These are phyloP conservation scores for Misgurnus anguillicaudatus DNA, from an alignment of 2,113 vertebrate species.

Conservation along the genomic window DNA sequence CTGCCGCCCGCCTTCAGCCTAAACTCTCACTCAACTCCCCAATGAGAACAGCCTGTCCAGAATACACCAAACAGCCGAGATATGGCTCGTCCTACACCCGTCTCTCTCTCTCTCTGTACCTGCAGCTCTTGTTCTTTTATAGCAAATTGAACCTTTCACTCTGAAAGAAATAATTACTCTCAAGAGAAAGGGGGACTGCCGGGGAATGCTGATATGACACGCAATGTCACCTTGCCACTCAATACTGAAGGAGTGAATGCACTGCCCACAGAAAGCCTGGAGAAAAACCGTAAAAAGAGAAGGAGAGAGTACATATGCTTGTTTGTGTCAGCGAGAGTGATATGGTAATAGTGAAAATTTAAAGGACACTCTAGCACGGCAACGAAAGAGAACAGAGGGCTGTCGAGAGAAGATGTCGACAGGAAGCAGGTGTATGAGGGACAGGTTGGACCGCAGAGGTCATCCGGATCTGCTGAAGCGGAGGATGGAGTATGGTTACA, in stretches of 20 bases:
- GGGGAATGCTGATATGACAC: slow-evolving; percentile 83
- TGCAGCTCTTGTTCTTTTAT: slow-evolving; percentile 81
- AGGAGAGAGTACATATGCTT: slow-evolving; percentile 33
- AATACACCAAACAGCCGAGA: slow-evolving; percentile 59
- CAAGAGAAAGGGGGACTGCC: slow-evolving; percentile 80
- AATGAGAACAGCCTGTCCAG: slow-evolving; percentile 66
- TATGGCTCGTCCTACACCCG: slow-evolving; percentile 61
- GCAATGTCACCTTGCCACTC: slow-evolving; percentile 92
- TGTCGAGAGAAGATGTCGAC: slow-evolving; percentile 10
- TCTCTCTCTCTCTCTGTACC: slow-evolving; percentile 62
- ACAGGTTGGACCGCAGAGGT: slow-evolving; percentile 1
- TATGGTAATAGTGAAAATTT: slow-evolving; percentile 44
- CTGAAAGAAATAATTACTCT: slow-evolving; percentile 89
- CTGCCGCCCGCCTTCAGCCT: slow-evolving; percentile 22
- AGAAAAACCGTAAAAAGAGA: slow-evolving; percentile 53
- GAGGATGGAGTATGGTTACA: slow-evolving; percentile 64
- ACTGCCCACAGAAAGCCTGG: slow-evolving; percentile 49
- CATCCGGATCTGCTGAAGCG: slow-evolving; percentile 5
- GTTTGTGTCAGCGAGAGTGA: slow-evolving; percentile 50
- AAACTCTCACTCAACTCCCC: slow-evolving; percentile 45
- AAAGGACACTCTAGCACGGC: slow-evolving; percentile 34
- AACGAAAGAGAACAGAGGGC: slow-evolving; percentile 19
- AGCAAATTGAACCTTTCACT: slow-evolving; percentile 89
- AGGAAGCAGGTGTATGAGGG: slow-evolving; percentile 3
- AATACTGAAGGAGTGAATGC: slow-evolving; percentile 66